Evolutionary conservation across 2,797 vertebrate species (phyloP).

Genomic region (Cyclopterus lumpus): DNA sequence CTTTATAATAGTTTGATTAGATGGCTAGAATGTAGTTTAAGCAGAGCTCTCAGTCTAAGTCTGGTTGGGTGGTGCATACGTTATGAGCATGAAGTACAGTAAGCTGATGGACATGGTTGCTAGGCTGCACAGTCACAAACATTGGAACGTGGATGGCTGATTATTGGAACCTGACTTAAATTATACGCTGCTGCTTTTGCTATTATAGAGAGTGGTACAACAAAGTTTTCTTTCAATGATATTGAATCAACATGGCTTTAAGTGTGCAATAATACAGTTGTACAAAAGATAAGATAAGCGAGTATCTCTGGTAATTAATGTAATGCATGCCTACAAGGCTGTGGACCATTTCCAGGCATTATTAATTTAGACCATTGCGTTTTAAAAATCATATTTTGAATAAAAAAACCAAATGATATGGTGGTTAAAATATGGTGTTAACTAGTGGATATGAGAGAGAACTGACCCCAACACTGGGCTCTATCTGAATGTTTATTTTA

Average conservation of each 20-base stretch:
- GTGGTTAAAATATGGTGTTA: slow-evolving; percentile 12
- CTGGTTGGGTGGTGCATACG: slow-evolving; percentile 25
- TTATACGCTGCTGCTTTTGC: slow-evolving; percentile 19
- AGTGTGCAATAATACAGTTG: neutral
- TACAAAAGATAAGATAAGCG: neutral
- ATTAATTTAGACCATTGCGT: neutral
- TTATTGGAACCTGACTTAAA: slow-evolving; percentile 33
- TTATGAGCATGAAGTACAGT: slow-evolving; percentile 41
- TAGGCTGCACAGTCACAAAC: slow-evolving; percentile 47
- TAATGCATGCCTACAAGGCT: neutral
- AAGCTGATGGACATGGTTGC: slow-evolving; percentile 54
- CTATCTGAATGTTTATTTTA: slow-evolving; percentile 73
- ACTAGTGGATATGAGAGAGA: slow-evolving; percentile 22
- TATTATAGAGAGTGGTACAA: slow-evolving; percentile 8
- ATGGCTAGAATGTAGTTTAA: neutral
- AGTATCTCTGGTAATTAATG: neutral
- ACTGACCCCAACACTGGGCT: slow-evolving; percentile 16
- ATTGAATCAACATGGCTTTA: slow-evolving; percentile 3
- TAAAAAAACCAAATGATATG: neutral
- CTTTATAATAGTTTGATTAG: slow-evolving; percentile 4
- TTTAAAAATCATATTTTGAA: neutral
- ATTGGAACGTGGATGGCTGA: slow-evolving; percentile 34
- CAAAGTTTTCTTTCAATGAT: neutral
- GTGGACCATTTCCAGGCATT: neutral
- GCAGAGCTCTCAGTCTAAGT: neutral